Conservation (phyloP, 2,797 vertebrate species). For the Eulemur coronatus region DNA sequence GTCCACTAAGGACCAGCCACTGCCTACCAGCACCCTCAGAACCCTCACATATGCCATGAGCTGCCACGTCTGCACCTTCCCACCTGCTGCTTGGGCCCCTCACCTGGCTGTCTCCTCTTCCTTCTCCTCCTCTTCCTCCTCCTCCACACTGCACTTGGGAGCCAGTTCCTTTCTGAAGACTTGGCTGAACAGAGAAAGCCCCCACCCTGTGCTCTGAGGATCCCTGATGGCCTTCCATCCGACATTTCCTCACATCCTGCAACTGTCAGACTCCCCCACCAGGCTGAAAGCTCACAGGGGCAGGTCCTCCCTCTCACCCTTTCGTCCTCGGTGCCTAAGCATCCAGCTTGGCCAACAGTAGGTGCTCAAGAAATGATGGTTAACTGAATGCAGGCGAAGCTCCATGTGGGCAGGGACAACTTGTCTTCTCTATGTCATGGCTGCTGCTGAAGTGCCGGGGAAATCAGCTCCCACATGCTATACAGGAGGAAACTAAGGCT, state of each 20-base stretch:
- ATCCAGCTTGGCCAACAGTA: neutral
- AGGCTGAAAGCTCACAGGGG: neutral
- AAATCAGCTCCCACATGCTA: neutral
- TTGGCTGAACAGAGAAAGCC: neutral
- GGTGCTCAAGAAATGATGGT: rapidly evolving
- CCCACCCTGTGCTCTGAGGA: neutral
- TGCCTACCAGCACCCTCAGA: neutral
- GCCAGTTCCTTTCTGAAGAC: neutral
- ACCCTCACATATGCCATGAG: rapidly evolving
- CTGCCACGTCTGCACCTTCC: neutral
- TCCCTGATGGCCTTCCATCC: neutral
- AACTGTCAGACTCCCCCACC: neutral
- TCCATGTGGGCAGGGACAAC: neutral
- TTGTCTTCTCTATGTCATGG: neutral
- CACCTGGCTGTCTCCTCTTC: neutral
- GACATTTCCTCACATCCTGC: neutral
- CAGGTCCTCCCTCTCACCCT: rapidly evolving
- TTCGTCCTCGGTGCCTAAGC: neutral
- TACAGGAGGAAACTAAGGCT: neutral
- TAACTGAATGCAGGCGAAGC: neutral
- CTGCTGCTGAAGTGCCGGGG: neutral
- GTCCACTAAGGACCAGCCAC: neutral
- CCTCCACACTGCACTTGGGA: neutral
- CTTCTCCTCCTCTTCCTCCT: too few species aligned
- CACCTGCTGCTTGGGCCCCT: neutral